Base-by-base conservation (phyloP, 2,797 vertebrate genomes). In the Coreius guichenoti region DNA sequence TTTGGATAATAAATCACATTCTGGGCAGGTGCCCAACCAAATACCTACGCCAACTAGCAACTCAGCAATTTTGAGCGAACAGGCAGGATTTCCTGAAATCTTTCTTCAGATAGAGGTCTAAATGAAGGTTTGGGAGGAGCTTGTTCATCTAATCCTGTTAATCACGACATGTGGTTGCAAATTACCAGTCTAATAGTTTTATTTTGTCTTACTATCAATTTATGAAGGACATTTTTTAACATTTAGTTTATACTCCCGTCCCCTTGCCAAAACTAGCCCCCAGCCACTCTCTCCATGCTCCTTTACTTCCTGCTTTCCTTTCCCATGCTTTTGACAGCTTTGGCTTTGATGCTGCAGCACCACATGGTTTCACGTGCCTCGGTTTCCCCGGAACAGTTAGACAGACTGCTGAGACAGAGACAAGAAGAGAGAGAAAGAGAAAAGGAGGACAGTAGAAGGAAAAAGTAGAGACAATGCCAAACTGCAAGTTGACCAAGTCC, bases 351-450 rank as follows among this genome's bases (percentile, higher is more conserved):
- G 80, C 80, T 68, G 75, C 70, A 75, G 58, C 81, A 74, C 76
- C 82, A 78, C 83, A 82, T 82, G 74, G 14, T 82, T 47, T 82
- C 75, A 14, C 76, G 80, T 67, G 74, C 84, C 68, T 84, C 58
- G 4, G 67, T 85, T 80, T 80, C 68, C 83, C 87, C 6, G 21
- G 74, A 85, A 77, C 43, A 83, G 33, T 63, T 58, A 61, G 75
- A 45, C 80, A 33, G 54, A 86, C 74, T 82, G 75, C 78, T 61
- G 80, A 70, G 67, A 92, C 81, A 83, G 81, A 91, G 63, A 85
- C 81, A 82, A 31, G 69, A n/a, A 70, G 33, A 82, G 80, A 58
- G 8, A 78, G 58, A 76, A 47, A 56, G 76, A 8, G 9, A 79
- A 49, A 61, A 74, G 26, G 11, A 80, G 31, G 49, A 76, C 23